These are phyloP conservation scores for Calliopum simillimum DNA, from an alignment of 2,888 invertebrate species.

Conservation along the genomic window DNA sequence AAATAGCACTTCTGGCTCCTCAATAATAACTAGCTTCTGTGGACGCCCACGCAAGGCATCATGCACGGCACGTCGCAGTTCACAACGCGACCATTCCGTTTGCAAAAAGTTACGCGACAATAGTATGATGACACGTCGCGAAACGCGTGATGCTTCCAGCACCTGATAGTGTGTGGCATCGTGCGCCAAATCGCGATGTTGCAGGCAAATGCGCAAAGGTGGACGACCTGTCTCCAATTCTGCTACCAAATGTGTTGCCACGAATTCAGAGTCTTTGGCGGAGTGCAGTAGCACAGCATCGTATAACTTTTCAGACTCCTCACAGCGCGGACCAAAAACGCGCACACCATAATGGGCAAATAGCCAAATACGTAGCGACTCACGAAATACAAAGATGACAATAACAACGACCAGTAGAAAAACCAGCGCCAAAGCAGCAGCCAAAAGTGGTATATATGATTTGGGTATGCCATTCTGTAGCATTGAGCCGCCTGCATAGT, in stretches of 20 bases:
- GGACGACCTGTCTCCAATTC: constrained; percentile 84
- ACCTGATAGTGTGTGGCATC: constrained; percentile 74
- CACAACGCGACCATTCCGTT: constrained; percentile 93
- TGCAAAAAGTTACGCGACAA: constrained; percentile 91
- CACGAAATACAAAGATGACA: constrained; percentile 85
- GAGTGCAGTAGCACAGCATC: constrained; percentile 95
- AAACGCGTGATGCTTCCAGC: constrained; percentile 87
- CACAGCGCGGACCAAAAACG: constrained; percentile 80
- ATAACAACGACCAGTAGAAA: constrained; percentile 81
- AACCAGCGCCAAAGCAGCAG: constrained; percentile 81
- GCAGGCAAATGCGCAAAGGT: constrained; percentile 85
- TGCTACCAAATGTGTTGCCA: constrained; percentile 84
- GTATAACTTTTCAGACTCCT: constrained; percentile 87
- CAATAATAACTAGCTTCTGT: constrained; percentile 89
- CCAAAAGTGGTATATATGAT: constrained; percentile 87
- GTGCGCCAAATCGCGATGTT: constrained; percentile 86
- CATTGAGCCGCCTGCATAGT: constrained; percentile 81
- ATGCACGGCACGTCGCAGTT: constrained; percentile 89
- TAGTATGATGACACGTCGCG: constrained; percentile 86
- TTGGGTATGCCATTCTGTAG: constrained; percentile 84
- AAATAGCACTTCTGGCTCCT: constrained; percentile 84
- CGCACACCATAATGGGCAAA: constrained; percentile 88
- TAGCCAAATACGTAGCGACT: constrained; percentile 86
- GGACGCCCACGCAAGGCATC: constrained; percentile 87
- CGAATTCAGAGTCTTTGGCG: constrained; percentile 91